Conservation (phyloP, 2,113 vertebrate genomes). For the Grammomys surdaster region DNA sequence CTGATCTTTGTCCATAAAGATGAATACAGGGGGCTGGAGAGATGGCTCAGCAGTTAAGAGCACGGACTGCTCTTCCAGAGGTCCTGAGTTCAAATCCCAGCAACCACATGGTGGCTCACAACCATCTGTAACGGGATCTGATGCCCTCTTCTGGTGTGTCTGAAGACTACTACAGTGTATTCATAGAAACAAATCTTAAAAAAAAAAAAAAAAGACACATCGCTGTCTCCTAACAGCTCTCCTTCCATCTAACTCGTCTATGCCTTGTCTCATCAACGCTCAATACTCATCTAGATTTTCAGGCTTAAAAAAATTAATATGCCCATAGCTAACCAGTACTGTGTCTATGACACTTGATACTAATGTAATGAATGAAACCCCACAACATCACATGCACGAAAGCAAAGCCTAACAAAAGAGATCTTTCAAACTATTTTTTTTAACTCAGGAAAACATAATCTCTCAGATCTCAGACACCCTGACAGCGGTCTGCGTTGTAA, state of each 20-base stretch:
- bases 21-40: not conserved
- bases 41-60: no score
- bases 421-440: constrained; percentile 8
- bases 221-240: constrained; percentile 8
- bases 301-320: constrained; percentile 52
- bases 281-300: constrained; percentile 58
- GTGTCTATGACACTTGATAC: not conserved
- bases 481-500: not conserved
- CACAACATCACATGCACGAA: not conserved
- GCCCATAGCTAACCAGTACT: not conserved
- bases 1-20: constrained; percentile 13
- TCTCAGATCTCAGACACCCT: not conserved
- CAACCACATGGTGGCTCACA: no score
- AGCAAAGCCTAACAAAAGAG: constrained; percentile 47
- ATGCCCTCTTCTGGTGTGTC: no score
- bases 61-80: no score
- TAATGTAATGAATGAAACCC: constrained; percentile 52
- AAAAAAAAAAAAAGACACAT: no score
- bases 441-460: constrained; percentile 22
- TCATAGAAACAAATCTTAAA: no score
- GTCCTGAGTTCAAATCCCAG: no score
- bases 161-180: no score
- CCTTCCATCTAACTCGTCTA: constrained; percentile 38
- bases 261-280: constrained; percentile 32
- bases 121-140: no score